Base-by-base conservation (phyloP, 1,140 invertebrate genomes). In the Listronotus oregonensis region DNA sequence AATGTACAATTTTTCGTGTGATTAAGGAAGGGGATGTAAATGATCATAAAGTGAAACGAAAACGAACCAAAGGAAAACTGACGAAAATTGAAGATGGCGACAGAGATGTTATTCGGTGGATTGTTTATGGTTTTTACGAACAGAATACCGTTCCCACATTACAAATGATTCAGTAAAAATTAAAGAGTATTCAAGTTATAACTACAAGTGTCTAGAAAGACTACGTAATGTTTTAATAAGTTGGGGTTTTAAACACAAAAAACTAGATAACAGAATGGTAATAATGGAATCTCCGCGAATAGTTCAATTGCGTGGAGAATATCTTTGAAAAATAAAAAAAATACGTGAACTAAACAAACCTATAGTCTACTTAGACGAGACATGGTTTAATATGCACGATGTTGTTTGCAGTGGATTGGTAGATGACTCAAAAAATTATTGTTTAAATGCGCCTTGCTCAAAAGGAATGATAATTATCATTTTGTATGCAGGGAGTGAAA, bases 391-490 rank as follows among this genome's bases (percentile, higher is more conserved):
- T 21, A 62, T 46, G 5, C 32, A 62, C 14, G 63, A 49, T 59
- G 46, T 59, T 21, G 34, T 51, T n/a, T 18, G 40, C 42, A 51
- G 60, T 42, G 64, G 56, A 6, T 44, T 31, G 17, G 39, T 21
- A n/a, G 21, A 40, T 8, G n/a, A n/a, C n/a, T n/a, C n/a, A n/a
- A 31, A 15, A 42, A 59, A 59, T 51, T 60, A 34, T 34, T 32
- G 15, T 42, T 40, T 66, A 51, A 47, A 59, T 17, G 56, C 32
- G 47, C 55, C 63, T 17, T 49, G 21, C 32, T 50, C 52, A 15
- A 74, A 69, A 66, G 71, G 66, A 54, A 66, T n/a, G 31, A 55
- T 68, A 10, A 46, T 73, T 8, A 62, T 75, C 15, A 72, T 77
- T 40, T 57, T 74, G 12, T 74, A 74, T 54, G 71, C 68, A 18